Conservation (phyloP, 2,797 vertebrate genomes). For the Acanthiza pusilla region DNA sequence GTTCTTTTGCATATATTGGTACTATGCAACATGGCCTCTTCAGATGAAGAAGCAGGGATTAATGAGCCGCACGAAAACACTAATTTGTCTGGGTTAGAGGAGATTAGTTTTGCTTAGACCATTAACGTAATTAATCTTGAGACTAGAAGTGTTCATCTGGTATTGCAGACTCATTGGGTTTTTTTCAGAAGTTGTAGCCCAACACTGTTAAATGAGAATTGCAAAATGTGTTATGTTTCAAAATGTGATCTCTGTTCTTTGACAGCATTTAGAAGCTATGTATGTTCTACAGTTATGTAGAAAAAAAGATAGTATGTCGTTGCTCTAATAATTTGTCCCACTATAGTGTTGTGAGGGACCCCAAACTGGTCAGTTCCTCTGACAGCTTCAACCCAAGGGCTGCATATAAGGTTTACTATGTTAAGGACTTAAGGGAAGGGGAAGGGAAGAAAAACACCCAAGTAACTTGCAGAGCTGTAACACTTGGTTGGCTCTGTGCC, state of each 20-base stretch:
- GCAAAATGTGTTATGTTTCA: neutral
- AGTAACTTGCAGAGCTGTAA: neutral
- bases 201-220: neutral
- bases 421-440: neutral
- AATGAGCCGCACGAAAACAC: slow-evolving; percentile 54
- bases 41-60: slow-evolving; percentile 45
- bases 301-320: neutral
- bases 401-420: neutral
- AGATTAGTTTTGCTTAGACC: slow-evolving; percentile 53
- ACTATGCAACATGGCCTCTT: slow-evolving; percentile 14
- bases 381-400: neutral
- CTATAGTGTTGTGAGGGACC: neutral
- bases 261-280: neutral
- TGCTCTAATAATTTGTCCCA: neutral
- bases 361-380: neutral
- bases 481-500: neutral
- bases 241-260: neutral
- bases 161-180: neutral
- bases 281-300: neutral
- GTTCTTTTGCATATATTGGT: neutral
- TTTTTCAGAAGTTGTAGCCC: neutral
- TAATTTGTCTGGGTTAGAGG: slow-evolving; percentile 59
- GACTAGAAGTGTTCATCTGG: slow-evolving; percentile 8
- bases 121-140: slow-evolving; percentile 40
- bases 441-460: neutral